Evolutionary conservation across 2,113 vertebrate species (phyloP), one percentile per base, ranked within the genome.

Genomic region (Toxotes chatareus): DNA sequence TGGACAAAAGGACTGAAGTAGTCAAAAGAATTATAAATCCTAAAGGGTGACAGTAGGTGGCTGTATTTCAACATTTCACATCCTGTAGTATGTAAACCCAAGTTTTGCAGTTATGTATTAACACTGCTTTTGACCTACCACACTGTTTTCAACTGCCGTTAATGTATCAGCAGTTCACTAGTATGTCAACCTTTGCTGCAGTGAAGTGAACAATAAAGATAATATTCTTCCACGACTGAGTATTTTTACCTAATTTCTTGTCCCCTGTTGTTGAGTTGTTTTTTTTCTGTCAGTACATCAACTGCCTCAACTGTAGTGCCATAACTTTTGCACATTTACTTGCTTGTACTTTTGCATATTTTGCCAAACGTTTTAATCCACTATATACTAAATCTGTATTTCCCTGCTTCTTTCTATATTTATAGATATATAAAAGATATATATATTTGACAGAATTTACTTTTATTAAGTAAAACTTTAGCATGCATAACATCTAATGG

Each of bases 181-280:
- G 19, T 42, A 31, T 59, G 40, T 73, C 40, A 0, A 32, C 32
- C 34, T 63, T 67, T 59, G 7, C 27, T 81, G 73, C 31, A 56
- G 55, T 85, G 32, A 71, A 85, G 69, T 64, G 47, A 68, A 12
- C 14, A 59, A 61, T 38, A 3, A 40, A 53, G 10, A 10, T 13
- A 53, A 1, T 65, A 1, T 64, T 40, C n/a, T 79, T 32, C 1
- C 7, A 65, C 65, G 21, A 70, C 6, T 82, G 10, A 53, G 42
- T 19, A 10, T 31, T 38, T n/a, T 61, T 4, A 8, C 19, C 11
- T 73, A 5, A 6, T 68, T n/a, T 69, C 14, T 3, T 55, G 27
- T 60, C 34, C 21, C 17, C 1, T n/a, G 12, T 79, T 63, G n/a
- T 27, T 51, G n/a, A 27, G 55, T 34, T 12, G 7, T 14, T 49